phyloP scores from a whole-genome alignment of 2,797 vertebrate genomes.

The Cichlasoma orientale region DNA sequence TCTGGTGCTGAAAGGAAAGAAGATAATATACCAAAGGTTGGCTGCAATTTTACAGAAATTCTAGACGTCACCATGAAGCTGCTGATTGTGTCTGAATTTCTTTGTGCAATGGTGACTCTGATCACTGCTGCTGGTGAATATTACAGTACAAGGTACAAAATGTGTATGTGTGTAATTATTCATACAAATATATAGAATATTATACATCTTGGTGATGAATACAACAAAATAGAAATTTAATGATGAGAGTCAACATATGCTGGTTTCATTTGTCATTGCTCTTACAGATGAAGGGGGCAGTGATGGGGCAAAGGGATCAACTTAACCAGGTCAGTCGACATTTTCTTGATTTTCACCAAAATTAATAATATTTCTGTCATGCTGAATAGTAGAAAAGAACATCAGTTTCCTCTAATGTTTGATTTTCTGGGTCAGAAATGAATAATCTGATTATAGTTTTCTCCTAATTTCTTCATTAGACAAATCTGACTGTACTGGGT shows the following conservation, averaged over 20 bases:
- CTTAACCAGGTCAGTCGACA: neutral
- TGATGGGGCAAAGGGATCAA: neutral
- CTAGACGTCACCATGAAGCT: neutral
- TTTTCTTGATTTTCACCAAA: neutral
- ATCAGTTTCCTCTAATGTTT: neutral
- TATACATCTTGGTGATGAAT: too few relatives aligned
- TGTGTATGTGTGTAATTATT: too few relatives aligned
- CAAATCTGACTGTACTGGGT: too few relatives aligned
- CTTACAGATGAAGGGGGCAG: fast-evolving
- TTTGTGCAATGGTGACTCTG: neutral
- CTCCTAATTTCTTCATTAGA: too few relatives aligned
- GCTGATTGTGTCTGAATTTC: neutral
- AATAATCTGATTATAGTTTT: too few relatives aligned
- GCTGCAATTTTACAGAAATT: neutral
- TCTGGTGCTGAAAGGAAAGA: too few relatives aligned
- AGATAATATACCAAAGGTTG: neutral
- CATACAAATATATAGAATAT: too few relatives aligned
- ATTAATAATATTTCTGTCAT: neutral
- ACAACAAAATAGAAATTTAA: neutral
- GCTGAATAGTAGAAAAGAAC: neutral
- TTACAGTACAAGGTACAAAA: neutral
- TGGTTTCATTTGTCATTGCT: neutral
- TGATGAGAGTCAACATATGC: neutral
- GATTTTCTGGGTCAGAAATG: too few relatives aligned
- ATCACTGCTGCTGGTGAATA: neutral